phyloP scores from a whole-genome alignment of 2,888 invertebrate genomes.

The Drosophila lutescens region DNA sequence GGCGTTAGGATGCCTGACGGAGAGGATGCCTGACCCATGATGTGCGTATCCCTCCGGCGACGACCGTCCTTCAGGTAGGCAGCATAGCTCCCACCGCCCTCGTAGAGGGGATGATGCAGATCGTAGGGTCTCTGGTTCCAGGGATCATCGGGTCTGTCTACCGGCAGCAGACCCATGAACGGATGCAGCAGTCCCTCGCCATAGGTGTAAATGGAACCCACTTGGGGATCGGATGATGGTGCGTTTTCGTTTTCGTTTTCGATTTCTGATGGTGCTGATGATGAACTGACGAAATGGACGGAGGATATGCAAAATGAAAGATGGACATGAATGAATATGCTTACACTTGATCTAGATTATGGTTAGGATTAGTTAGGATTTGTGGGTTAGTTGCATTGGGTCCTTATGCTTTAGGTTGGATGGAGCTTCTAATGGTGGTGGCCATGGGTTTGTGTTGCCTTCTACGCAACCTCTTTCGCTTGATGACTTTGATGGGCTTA shows the following conservation, averaged over 20 bases:
- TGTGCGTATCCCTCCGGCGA: constrained; percentile 63
- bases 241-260: constrained; percentile 18
- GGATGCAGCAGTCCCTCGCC: constrained; percentile 67
- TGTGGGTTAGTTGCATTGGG: background rate
- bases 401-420: constrained; percentile 1
- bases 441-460: constrained; percentile 20
- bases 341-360: constrained; percentile 5
- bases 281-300: constrained; percentile 55
- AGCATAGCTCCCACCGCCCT: constrained; percentile 77
- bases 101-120: constrained; percentile 65
- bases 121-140: constrained; percentile 74
- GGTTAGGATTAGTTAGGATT: background rate
- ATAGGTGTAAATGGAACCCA: constrained; percentile 56
- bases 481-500: constrained; percentile 30
- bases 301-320: constrained; percentile 57
- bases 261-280: constrained; percentile 52
- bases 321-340: constrained; percentile 41
- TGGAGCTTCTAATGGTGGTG: constrained; percentile 10
- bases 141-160: constrained; percentile 75
- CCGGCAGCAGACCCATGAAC: constrained; percentile 78
- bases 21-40: constrained; percentile 43
- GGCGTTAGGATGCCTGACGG: constrained; percentile 63
- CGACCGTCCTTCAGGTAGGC: constrained; percentile 60
- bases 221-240: constrained; percentile 28
- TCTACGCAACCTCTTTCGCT: constrained; percentile 39